Percentiles rank a stretch among this genome's conserved stretches.
phyloP scores from a whole-genome alignment of 2,888 invertebrate species.

The Nomada ruficornis region DNA sequence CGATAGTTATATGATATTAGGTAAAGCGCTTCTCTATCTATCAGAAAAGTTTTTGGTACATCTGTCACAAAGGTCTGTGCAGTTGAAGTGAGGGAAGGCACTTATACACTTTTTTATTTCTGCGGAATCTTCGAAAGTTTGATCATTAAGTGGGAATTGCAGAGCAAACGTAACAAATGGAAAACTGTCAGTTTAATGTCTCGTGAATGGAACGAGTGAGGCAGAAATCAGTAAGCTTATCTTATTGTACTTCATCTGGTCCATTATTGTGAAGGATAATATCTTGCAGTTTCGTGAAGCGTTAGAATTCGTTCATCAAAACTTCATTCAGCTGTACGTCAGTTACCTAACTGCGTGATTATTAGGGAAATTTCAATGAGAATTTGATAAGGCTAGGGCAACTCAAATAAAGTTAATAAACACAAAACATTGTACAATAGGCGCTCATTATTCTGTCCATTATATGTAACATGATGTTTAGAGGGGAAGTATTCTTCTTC shows the following conservation, averaged over 20 bases:
- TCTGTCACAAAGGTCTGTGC: neutral
- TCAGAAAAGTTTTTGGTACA: neutral
- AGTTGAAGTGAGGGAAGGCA: neutral
- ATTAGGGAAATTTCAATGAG: neutral
- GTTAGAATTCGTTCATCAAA: neutral
- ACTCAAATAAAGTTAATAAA: too few species aligned
- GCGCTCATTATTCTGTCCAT: too few species aligned
- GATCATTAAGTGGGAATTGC: conserved; percentile 15
- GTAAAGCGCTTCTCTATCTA: neutral
- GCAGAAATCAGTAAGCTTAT: conserved; percentile 1
- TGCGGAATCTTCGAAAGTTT: conserved; percentile 15
- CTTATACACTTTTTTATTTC: neutral
- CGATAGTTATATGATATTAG: too few species aligned
- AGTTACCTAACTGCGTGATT: too few species aligned
- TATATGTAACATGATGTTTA: too few species aligned
- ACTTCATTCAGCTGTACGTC: too few species aligned
- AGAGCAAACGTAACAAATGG: conserved; percentile 29
- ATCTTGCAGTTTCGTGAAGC: neutral
- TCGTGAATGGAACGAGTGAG: conserved; percentile 7
- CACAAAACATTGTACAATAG: too few species aligned
- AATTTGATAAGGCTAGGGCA: too few species aligned
- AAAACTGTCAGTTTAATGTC: conserved; percentile 28
- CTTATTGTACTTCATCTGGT: conserved; percentile 3
- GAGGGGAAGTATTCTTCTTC: too few species aligned
- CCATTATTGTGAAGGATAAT: neutral